A percentile compares a stretch with the other conserved stretches of the same genome.
phyloP scores from a whole-genome alignment of 2,113 vertebrate genomes.

The Paralichthys olivaceus region DNA sequence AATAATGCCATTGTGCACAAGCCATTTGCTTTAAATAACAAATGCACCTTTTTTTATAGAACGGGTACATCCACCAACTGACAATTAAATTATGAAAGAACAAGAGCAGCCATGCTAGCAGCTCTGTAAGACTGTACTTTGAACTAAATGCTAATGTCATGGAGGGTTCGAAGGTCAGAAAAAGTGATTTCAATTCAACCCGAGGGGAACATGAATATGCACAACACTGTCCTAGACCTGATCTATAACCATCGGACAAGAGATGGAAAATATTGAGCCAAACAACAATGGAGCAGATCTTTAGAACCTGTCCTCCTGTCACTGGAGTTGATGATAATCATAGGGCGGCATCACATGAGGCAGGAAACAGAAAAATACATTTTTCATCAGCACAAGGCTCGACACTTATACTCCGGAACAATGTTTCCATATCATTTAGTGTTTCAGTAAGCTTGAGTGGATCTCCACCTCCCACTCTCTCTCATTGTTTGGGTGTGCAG shows the following conservation, averaged over 20 bases:
- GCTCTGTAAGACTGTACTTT: too few species aligned
- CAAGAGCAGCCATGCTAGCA: too few species aligned
- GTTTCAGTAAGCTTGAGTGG: slow-evolving; percentile 44
- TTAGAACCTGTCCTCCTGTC: slow-evolving; percentile 2
- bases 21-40: not conserved
- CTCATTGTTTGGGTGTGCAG: slow-evolving; percentile 11
- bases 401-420: slow-evolving; percentile 16
- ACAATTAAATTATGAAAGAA: not conserved
- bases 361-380: slow-evolving; percentile 18
- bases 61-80: too few species aligned
- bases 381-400: not conserved
- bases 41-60: too few species aligned
- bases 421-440: slow-evolving; percentile 52
- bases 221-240: too few species aligned
- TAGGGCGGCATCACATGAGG: slow-evolving; percentile 3
- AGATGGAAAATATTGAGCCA: not conserved
- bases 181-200: not conserved
- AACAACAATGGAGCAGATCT: slow-evolving; percentile 16
- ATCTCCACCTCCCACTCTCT: slow-evolving; percentile 22
- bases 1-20: not conserved
- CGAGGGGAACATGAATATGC: too few species aligned
- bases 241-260: too few species aligned
- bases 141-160: too few species aligned
- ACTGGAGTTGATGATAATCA: slow-evolving; percentile 16
- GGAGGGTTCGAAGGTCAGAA: not conserved